Evolutionary conservation across 2,888 invertebrate species (phyloP).

Genomic region (Meteorus colon): DNA sequence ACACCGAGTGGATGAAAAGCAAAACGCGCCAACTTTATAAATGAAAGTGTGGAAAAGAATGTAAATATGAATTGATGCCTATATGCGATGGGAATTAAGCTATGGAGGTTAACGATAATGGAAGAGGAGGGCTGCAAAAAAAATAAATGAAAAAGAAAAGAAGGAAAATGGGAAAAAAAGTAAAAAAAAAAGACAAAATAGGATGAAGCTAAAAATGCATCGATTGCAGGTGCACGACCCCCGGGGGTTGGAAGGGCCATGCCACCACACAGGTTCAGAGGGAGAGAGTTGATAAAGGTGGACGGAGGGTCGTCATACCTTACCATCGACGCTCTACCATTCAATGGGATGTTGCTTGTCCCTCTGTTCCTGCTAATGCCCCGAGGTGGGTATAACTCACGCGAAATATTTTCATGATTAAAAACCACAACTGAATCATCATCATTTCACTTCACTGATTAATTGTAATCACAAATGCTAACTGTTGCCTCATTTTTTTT

Average conservation of each 20-base stretch:
- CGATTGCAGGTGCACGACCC: constrained; percentile 72
- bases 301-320: constrained; percentile 76
- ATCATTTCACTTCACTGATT: constrained; percentile 17
- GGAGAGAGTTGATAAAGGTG: constrained; percentile 73
- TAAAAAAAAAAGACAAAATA: constrained; percentile 22
- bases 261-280: constrained; percentile 70
- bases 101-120: background rate
- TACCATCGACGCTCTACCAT: constrained; percentile 78
- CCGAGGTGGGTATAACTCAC: constrained; percentile 70
- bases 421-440: constrained; percentile 18
- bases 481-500: background rate
- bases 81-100: background rate
- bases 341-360: constrained; percentile 69
- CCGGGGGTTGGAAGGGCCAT: constrained; percentile 71
- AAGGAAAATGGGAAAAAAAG: background rate
- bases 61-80: background rate
- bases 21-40: background rate
- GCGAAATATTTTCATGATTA: constrained; percentile 35
- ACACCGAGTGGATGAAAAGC: background rate
- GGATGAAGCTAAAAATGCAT: constrained; percentile 64
- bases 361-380: constrained; percentile 72
- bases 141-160: background rate
- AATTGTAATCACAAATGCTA: constrained; percentile 13
- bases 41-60: background rate
- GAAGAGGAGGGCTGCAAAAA: background rate